A percentile compares a stretch with the other conserved stretches of the same genome.
Evolutionary conservation across 2,797 vertebrate species (phyloP).

Genomic region (Sebastes matsubarae): DNA sequence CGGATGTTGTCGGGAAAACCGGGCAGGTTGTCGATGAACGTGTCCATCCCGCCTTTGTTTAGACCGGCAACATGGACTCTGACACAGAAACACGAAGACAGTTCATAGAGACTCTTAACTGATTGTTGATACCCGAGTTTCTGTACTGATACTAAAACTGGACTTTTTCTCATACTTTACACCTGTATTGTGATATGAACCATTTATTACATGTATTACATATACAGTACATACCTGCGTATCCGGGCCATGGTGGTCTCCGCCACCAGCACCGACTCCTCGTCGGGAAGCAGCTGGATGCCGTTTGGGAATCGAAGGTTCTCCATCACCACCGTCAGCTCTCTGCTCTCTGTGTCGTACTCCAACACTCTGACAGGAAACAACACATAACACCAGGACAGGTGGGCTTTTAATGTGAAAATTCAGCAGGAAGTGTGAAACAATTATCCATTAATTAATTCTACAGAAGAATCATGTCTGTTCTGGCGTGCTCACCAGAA

Average conservation of each 20-base stretch:
- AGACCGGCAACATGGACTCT: constrained; percentile 95
- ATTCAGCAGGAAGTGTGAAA: background rate
- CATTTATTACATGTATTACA: no score
- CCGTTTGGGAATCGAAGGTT: constrained; percentile 93
- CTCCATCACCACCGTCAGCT: constrained; percentile 92
- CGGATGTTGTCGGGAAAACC: constrained; percentile 97
- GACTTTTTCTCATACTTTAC: no score
- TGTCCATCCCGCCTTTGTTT: constrained; percentile 95
- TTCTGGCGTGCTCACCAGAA: no score
- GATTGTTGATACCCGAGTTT: background rate
- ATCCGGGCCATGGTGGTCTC: constrained; percentile 96
- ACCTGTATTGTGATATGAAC: no score
- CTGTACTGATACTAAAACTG: no score
- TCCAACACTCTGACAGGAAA: constrained; percentile 87
- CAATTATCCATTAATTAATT: background rate
- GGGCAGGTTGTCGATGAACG: constrained; percentile 95
- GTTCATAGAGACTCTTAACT: background rate
- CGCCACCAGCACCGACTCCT: constrained; percentile 93
- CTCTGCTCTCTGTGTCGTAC: constrained; percentile 87
- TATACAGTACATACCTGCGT: constrained; percentile 77
- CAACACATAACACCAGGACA: background rate
- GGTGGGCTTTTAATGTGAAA: constrained; percentile 34
- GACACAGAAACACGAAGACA: background rate
- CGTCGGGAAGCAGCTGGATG: constrained; percentile 91
- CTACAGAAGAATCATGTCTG: no score